Percentiles rank a stretch among this genome's conserved stretches.
Evolutionary conservation across 1,140 invertebrate species (phyloP).

Genomic region (Drosophila lacteicornis): DNA sequence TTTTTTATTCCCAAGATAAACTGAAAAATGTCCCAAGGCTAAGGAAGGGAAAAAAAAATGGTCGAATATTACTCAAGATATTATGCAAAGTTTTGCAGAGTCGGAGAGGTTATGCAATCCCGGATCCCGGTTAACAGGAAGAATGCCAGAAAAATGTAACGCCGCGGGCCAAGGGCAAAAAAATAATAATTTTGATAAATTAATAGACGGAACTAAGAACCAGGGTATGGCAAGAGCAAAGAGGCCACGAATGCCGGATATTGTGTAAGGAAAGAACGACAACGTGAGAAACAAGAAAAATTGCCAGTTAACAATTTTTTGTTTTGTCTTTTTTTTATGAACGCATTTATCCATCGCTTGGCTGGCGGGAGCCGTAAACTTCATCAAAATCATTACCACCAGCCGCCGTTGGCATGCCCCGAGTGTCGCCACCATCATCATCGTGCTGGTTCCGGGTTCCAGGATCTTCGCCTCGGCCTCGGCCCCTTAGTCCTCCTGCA

Average conservation of each 20-base stretch:
- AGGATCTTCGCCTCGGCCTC: neutral
- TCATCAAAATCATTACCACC: slow-evolving; percentile 69
- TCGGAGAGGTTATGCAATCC: slow-evolving; percentile 6
- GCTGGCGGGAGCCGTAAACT: slow-evolving; percentile 53
- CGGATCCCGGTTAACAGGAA: slow-evolving; percentile 29
- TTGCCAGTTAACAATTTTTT: slow-evolving; percentile 80
- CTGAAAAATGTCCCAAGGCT: slow-evolving; percentile 2
- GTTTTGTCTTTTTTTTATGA: slow-evolving; percentile 44
- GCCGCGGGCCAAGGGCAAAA: slow-evolving; percentile 31
- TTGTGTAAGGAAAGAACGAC: slow-evolving; percentile 33
- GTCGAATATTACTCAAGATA: slow-evolving; percentile 40
- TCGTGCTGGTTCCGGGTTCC: slow-evolving; percentile 22
- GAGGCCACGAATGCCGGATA: slow-evolving; percentile 58
- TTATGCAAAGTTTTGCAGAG: slow-evolving; percentile 24
- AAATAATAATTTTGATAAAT: slow-evolving; percentile 74
- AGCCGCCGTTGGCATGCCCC: slow-evolving; percentile 35
- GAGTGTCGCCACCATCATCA: slow-evolving; percentile 51
- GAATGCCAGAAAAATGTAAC: slow-evolving; percentile 41
- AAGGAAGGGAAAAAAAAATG: slow-evolving; percentile 3
- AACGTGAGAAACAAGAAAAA: slow-evolving; percentile 52
- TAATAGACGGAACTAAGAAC: slow-evolving; percentile 59
- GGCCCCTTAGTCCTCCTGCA: slow-evolving; percentile 17
- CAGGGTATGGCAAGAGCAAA: slow-evolving; percentile 43
- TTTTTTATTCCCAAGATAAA: slow-evolving; percentile 3
- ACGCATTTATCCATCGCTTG: slow-evolving; percentile 47